These are phyloP conservation scores for Orbicella faveolata DNA, from an alignment of 64 coral and sea anemone species.

Conservation along the genomic window DNA sequence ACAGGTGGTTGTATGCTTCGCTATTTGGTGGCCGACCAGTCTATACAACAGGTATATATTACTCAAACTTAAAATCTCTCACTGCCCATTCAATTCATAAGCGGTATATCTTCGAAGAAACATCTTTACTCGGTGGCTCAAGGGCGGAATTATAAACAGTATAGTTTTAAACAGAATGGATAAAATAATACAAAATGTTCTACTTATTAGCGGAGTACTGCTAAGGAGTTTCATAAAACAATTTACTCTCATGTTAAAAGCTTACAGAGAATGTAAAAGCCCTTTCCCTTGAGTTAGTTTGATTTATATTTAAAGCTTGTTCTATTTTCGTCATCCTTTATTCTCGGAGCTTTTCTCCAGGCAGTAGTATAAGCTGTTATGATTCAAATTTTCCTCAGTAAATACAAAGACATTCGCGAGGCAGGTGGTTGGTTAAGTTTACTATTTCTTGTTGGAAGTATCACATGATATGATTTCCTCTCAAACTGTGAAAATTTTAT, in stretches of 20 bases:
- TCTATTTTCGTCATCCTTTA: neutral
- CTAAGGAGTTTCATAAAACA: too few relatives aligned
- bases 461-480: neutral
- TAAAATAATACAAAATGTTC: neutral
- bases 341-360: neutral
- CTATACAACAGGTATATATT: conserved; percentile 11
- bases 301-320: neutral
- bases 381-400: neutral
- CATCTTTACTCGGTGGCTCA: neutral
- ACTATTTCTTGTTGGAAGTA: neutral
- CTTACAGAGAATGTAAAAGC: neutral
- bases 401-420: neutral
- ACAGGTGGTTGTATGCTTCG: conserved; percentile 19
- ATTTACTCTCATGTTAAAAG: neutral
- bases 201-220: neutral
- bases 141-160: neutral
- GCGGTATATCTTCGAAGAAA: neutral
- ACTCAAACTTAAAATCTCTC: conserved; percentile 5
- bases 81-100: neutral
- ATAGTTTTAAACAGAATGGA: neutral
- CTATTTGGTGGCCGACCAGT: neutral
- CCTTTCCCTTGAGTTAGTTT: neutral
- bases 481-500: neutral
- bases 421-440: neutral
- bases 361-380: neutral